Percentiles rank a stretch among this genome's conserved stretches.
Conservation (phyloP, 2,888 invertebrate genomes). For the Rhogogaster chlorosoma region DNA sequence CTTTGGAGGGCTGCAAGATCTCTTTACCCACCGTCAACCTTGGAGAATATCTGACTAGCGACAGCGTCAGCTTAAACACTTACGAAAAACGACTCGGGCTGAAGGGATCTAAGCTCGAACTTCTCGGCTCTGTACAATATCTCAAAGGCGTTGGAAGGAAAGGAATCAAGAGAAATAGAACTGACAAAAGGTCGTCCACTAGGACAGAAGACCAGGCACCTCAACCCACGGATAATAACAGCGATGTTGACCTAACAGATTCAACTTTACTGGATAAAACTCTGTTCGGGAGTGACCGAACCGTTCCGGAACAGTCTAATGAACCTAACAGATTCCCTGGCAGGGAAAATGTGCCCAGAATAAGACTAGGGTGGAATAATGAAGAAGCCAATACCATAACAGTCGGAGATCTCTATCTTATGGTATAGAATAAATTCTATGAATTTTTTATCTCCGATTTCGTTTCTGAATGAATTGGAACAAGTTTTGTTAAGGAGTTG, state of each 20-base stretch:
- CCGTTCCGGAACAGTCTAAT: slow-evolving; percentile 59
- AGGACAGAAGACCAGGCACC: slow-evolving; percentile 66
- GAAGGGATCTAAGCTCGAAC: slow-evolving; percentile 79
- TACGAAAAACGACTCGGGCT: slow-evolving; percentile 87
- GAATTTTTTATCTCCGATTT: not conserved
- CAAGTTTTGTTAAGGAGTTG: too few relatives aligned
- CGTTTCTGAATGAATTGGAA: too few relatives aligned
- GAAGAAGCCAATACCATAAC: slow-evolving; percentile 89
- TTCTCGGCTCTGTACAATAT: slow-evolving; percentile 75
- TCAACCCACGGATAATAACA: slow-evolving; percentile 79
- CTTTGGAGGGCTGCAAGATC: slow-evolving; percentile 83
- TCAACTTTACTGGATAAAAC: slow-evolving; percentile 80
- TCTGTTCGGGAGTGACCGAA: slow-evolving; percentile 72
- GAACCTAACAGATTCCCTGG: slow-evolving; percentile 74
- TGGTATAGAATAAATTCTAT: slow-evolving; percentile 82
- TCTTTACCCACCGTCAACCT: slow-evolving; percentile 87
- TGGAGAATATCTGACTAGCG: slow-evolving; percentile 88
- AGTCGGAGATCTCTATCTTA: slow-evolving; percentile 93
- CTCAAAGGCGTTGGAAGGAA: slow-evolving; percentile 74
- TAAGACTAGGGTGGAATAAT: slow-evolving; percentile 87
- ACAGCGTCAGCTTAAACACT: slow-evolving; percentile 88
- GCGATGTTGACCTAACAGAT: slow-evolving; percentile 78
- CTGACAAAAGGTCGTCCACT: slow-evolving; percentile 72
- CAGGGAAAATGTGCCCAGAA: slow-evolving; percentile 76
- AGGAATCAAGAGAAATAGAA: slow-evolving; percentile 74